Percentiles rank a stretch among this genome's conserved stretches.
Conservation (phyloP, 2,113 vertebrate genomes). For the Jaculus jaculus region DNA sequence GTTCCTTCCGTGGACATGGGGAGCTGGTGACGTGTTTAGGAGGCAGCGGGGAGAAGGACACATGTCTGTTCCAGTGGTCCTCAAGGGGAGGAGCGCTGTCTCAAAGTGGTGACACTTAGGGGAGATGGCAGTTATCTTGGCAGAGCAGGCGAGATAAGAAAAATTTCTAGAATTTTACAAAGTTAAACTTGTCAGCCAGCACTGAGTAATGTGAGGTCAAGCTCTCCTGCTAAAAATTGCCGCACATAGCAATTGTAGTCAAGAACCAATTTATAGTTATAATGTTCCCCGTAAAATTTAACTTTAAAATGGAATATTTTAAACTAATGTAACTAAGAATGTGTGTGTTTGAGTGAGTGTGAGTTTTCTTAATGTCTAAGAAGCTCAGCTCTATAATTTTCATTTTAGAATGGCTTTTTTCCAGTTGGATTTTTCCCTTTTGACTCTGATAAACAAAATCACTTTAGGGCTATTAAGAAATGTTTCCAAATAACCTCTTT, state of each 20-base stretch:
- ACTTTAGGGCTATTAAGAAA: slow-evolving; percentile 16
- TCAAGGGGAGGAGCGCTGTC: neutral
- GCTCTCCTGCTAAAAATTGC: slow-evolving; percentile 37
- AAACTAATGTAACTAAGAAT: neutral
- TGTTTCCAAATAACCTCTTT: slow-evolving; percentile 39
- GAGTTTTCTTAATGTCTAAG: slow-evolving; percentile 30
- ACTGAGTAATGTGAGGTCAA: neutral
- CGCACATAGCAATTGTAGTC: neutral
- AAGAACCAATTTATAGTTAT: slow-evolving; percentile 1
- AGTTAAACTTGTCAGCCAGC: slow-evolving; percentile 16
- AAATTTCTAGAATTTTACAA: neutral
- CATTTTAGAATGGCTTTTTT: neutral
- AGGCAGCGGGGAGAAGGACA: neutral
- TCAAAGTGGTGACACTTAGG: neutral
- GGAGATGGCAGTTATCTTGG: neutral
- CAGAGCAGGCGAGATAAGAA: neutral
- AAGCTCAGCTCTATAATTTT: neutral
- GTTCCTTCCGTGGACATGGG: neutral
- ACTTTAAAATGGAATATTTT: slow-evolving; percentile 47
- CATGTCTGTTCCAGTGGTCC: too few species aligned
- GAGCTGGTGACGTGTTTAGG: neutral
- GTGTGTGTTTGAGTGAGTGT: neutral
- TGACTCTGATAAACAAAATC: slow-evolving; percentile 1
- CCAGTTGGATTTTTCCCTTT: neutral
- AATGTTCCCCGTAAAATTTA: slow-evolving; percentile 27